Evolutionary conservation across 2,888 invertebrate species (phyloP), one percentile per base, ranked within the genome.

Genomic region (Cylloceria caligata): DNA sequence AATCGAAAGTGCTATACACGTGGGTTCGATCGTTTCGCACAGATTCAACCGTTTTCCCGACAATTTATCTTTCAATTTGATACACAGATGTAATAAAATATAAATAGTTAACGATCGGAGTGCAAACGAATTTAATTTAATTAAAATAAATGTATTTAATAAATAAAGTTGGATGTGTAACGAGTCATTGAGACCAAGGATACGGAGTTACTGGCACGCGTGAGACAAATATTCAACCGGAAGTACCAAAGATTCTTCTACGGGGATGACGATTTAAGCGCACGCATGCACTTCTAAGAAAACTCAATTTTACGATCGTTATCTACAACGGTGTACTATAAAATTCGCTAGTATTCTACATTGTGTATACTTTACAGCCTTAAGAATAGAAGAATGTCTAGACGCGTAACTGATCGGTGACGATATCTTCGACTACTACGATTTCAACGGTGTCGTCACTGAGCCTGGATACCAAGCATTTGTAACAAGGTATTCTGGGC

Each of bases 401-500:
- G 27, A 39, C 7, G 24, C 21, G 36, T 16, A 16, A 16, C 49
- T 21, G 16, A 57, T 71, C 45, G 60, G 11, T 57, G 42, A 30
- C 16, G 13, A 30, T 27, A 1, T 82, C 72, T 39, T 76, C 72
- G 34, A 76, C 30, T 0, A 82, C n/a, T 0, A 47, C 60, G 27
- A 82, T 82, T 72, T 82, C 74, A 7, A 82, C 78, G 7, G 60
- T 67, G 30, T 80, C 79, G 39, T 83, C 83, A 62, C 65, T 83
- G 2, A 78, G 68, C 34, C 80, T 68, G 34, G 74, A 73, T 55
- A 81, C 74, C n/a, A 69, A 73, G 49, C 55, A 83, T 19, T 13
- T 74, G 76, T 81, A 77, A 39, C 73, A 69, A 13, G 72, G 71
- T 21, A 81, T 60, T 60, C 67, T 75, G 81, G 84, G 87, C 87